Percentiles rank a stretch among this genome's conserved stretches.
phyloP scores from a whole-genome alignment of 1,140 invertebrate genomes.

The Atta texana region DNA sequence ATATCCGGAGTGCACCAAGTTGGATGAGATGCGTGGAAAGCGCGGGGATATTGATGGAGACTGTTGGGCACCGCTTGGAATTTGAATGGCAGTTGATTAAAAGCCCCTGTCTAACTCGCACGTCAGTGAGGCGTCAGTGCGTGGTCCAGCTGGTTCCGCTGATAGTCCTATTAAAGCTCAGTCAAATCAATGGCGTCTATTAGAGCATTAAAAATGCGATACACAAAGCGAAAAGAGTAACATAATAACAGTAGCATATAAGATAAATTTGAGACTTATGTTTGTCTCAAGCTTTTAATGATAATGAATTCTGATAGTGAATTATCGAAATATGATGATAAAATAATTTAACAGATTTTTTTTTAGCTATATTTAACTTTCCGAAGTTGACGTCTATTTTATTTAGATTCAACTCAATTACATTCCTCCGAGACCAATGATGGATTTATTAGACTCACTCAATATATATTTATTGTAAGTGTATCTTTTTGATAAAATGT shows the following conservation, averaged over 20 bases:
- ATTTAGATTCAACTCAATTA: too few relatives aligned
- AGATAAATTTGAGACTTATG: not conserved
- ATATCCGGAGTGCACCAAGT: slow-evolving; percentile 54
- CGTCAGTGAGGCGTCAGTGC: slow-evolving; percentile 53
- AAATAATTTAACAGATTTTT: too few relatives aligned
- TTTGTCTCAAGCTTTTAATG: not conserved
- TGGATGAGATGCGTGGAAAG: slow-evolving; percentile 55
- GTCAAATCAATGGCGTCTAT: slow-evolving; percentile 26
- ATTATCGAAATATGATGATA: not conserved
- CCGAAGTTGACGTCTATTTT: too few relatives aligned
- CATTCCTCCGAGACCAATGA: too few relatives aligned
- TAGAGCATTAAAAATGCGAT: slow-evolving; percentile 36
- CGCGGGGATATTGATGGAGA: slow-evolving; percentile 57
- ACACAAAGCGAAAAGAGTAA: not conserved
- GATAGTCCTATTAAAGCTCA: slow-evolving; percentile 60
- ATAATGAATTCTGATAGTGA: not conserved
- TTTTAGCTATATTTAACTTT: too few relatives aligned
- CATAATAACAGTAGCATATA: not conserved
- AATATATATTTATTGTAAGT: too few relatives aligned
- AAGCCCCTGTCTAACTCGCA: slow-evolving; percentile 46
- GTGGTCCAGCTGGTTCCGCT: slow-evolving; percentile 51
- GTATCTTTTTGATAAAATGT: too few relatives aligned
- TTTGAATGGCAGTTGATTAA: slow-evolving; percentile 65
- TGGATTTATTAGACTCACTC: too few relatives aligned
- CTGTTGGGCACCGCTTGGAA: slow-evolving; percentile 57